Percentiles rank a stretch among this genome's conserved stretches.
Evolutionary conservation across 1,140 invertebrate genomes (phyloP).

Genomic region (Cherax destructor): DNA sequence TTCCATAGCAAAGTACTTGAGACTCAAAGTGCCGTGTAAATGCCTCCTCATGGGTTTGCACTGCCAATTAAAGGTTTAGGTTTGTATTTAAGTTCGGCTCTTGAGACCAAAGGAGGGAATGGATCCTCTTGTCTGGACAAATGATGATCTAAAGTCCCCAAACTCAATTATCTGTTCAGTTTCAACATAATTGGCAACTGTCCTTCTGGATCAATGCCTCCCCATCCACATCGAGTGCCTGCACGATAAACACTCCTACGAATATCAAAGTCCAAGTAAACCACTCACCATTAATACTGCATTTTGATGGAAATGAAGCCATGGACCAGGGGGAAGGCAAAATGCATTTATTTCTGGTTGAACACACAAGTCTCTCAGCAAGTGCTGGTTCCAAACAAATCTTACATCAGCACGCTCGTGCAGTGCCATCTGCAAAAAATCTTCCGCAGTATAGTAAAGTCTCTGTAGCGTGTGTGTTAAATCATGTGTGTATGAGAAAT

Average conservation of each 20-base stretch:
- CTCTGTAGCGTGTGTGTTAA: conserved; percentile 94
- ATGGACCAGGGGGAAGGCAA: conserved; percentile 89
- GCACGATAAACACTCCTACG: conserved; percentile 87
- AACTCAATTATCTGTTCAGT: conserved; percentile 83
- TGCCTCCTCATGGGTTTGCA: conserved; percentile 85
- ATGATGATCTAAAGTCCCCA: conserved; percentile 70
- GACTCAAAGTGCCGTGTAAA: conserved; percentile 89
- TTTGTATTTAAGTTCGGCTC: conserved; percentile 95
- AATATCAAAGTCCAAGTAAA: conserved; percentile 92
- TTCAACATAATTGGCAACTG: conserved; percentile 98
- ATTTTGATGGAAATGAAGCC: conserved; percentile 91
- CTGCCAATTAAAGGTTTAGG: conserved; percentile 85
- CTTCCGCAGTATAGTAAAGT: conserved; percentile 89
- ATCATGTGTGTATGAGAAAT: conserved; percentile 92
- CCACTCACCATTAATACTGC: conserved; percentile 86
- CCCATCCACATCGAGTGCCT: conserved; percentile 89
- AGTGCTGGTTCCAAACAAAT: conserved; percentile 95
- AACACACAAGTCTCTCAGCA: conserved; percentile 83
- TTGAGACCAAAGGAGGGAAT: conserved; percentile 97
- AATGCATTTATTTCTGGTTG: conserved; percentile 85
- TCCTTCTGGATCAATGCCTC: conserved; percentile 90
- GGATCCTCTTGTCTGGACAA: conserved; percentile 86
- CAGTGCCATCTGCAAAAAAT: conserved; percentile 82
- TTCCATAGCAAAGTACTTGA: conserved; percentile 89
- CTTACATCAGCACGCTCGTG: conserved; percentile 87